Evolutionary conservation across 2,113 vertebrate species (phyloP).

Genomic region (Oreochromis aureus): DNA sequence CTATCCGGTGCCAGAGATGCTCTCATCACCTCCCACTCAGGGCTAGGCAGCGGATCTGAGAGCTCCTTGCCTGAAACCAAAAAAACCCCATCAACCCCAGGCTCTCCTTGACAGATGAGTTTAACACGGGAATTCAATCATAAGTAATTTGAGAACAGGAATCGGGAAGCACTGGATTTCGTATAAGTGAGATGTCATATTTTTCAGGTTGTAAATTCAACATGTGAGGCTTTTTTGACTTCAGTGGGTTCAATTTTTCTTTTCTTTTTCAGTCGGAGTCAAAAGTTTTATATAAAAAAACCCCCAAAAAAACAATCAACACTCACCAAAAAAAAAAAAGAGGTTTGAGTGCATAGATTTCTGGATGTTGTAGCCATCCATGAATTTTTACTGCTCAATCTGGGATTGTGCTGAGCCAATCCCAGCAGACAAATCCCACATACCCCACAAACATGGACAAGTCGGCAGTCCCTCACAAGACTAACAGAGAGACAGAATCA

Average conservation of each 20-base stretch:
- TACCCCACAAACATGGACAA: background rate
- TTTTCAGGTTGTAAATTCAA: background rate
- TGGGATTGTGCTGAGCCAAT: background rate
- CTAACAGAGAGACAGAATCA: background rate
- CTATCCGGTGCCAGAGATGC: background rate
- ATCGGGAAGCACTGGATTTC: background rate
- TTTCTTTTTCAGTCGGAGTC: accelerated
- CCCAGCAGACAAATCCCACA: background rate
- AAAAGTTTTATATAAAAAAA: background rate
- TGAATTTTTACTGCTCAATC: background rate
- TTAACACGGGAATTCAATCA: background rate
- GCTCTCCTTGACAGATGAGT: background rate
- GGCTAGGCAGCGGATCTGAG: background rate
- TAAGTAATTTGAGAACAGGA: background rate
- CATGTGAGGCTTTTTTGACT: background rate
- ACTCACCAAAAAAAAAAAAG: background rate
- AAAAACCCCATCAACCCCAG: background rate
- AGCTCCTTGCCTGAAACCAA: background rate
- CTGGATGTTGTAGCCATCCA: background rate
- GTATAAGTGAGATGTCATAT: background rate
- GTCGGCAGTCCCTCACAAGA: background rate
- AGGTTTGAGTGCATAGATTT: background rate
- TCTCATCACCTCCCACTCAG: background rate
- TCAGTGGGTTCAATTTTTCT: accelerated
- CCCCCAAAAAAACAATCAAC: background rate